These are phyloP conservation scores for Tortricodes alternella DNA, from an alignment of 2,888 invertebrate species.

Conservation along the genomic window DNA sequence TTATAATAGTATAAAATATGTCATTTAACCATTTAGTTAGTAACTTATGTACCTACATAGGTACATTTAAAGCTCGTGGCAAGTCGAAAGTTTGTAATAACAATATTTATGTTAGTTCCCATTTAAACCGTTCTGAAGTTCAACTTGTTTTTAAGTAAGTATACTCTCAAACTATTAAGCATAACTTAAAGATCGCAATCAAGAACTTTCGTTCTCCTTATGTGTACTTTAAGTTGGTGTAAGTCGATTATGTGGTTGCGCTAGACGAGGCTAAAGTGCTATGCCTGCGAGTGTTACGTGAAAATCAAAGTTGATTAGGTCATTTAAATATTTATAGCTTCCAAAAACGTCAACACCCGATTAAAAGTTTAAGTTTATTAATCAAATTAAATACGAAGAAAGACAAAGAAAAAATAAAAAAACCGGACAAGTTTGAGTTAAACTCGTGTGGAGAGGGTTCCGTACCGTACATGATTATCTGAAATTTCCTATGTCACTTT, in stretches of 20 bases:
- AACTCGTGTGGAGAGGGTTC: too few species aligned
- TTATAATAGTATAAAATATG: too few species aligned
- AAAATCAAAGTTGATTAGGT: too few species aligned
- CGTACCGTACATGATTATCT: too few species aligned
- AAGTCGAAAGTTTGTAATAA: conserved; percentile 9
- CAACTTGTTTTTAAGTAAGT: conserved; percentile 11
- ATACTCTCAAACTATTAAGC: conserved; percentile 16
- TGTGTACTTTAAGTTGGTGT: background rate
- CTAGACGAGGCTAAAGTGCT: background rate
- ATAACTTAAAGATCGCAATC: conserved; percentile 16
- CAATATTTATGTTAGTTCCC: conserved; percentile 30
- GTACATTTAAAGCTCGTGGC: conserved; percentile 20
- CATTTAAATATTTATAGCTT: too few species aligned
- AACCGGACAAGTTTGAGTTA: too few species aligned
- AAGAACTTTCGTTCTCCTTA: background rate
- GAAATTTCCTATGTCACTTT: too few species aligned
- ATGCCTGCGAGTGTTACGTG: too few species aligned
- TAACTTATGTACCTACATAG: background rate
- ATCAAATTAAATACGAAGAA: too few species aligned
- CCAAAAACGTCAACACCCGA: too few species aligned
- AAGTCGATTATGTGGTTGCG: background rate
- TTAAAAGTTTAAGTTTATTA: too few species aligned
- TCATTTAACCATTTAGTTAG: background rate
- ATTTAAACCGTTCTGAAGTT: conserved; percentile 13
- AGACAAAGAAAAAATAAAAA: too few species aligned